Percentiles rank a stretch among this genome's conserved stretches.
These are phyloP conservation scores for Chloromyia formosa DNA, from an alignment of 2,888 invertebrate species.

Conservation along the genomic window DNA sequence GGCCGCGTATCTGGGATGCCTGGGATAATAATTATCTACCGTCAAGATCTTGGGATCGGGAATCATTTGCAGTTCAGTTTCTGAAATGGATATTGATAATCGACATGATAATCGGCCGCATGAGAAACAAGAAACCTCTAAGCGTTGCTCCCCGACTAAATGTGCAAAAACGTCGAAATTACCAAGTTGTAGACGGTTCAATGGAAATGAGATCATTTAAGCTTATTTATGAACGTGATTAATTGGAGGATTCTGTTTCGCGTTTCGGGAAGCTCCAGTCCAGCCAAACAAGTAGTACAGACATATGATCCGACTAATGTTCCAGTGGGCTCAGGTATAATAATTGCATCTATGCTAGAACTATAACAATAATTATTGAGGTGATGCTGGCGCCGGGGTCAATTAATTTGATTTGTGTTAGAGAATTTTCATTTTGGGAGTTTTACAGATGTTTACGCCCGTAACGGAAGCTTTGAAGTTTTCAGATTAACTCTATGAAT, in stretches of 20 bases:
- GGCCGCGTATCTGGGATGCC: background rate
- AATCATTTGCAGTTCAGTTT: conserved; percentile 9
- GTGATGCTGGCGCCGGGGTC: conserved; percentile 30
- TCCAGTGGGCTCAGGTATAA: background rate
- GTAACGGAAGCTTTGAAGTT: conserved; percentile 5
- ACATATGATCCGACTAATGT: background rate
- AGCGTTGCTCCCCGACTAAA: background rate
- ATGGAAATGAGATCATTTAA: conserved; percentile 37
- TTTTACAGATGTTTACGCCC: background rate
- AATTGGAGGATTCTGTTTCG: conserved; percentile 7
- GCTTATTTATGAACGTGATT: conserved; percentile 33
- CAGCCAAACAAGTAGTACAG: background rate
- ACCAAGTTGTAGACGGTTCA: conserved; percentile 20
- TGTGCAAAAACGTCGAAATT: conserved; percentile 32
- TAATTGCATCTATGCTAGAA: background rate
- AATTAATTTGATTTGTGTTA: conserved; percentile 34
- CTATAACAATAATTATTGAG: conserved; percentile 19
- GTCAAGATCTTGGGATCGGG: conserved; percentile 9
- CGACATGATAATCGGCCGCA: conserved; percentile 15
- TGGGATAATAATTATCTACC: conserved; percentile 25
- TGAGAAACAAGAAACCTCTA: background rate
- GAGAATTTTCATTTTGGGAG: background rate
- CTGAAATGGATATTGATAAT: conserved; percentile 20
- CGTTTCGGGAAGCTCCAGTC: background rate
- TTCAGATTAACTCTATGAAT: background rate